Evolutionary conservation across 2,888 invertebrate genomes (phyloP), one percentile per base, ranked within the genome.

Genomic region (Thecocarcelia acutangulata): DNA sequence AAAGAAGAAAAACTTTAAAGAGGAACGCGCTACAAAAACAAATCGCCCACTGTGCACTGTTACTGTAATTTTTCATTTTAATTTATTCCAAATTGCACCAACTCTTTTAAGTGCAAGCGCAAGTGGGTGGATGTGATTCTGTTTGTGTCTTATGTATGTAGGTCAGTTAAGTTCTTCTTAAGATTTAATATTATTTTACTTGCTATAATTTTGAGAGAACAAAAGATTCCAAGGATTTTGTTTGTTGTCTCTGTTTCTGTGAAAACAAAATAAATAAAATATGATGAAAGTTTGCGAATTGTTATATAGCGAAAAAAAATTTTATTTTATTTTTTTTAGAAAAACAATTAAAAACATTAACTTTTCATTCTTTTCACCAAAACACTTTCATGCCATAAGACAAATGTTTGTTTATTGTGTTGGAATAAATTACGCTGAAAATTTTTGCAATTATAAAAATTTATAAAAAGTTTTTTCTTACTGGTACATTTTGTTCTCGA

Each of bases 291-390:
- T 64, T 74, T 64, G 24, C 42, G 42, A 42, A n/a, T 33, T 72
- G 11, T 4, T n/a, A 9, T 33, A 33, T 9, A 33, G 37, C 6
- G 37, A 28, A 48, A 66, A 54, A 46, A 63, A 54, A 40, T 77
- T 17, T n/a, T n/a, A n/a, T n/a, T n/a, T n/a, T n/a, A n/a, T n/a
- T n/a, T n/a, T n/a, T n/a, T 63, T 19, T 64, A 46, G 12, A 63
- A 77, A 33, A 77, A 70, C 63, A 78, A 78, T 72, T 72, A 72
- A 78, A 72, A 66, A 52, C 21, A 52, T 50, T 64, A 70, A 70
- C 48, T 63, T 77, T 66, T 52, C 44, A 28, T 68, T 28, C 17
- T 44, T 24, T 44, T 17, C 58, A 58, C 17, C 11, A 15, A 40
- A 42, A 40, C 28, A 58, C 54, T 56, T 44, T 9, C 4, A 11